These are phyloP conservation scores for Teinopalpus imperialis DNA, from an alignment of 2,888 invertebrate genomes.

Conservation along the genomic window DNA sequence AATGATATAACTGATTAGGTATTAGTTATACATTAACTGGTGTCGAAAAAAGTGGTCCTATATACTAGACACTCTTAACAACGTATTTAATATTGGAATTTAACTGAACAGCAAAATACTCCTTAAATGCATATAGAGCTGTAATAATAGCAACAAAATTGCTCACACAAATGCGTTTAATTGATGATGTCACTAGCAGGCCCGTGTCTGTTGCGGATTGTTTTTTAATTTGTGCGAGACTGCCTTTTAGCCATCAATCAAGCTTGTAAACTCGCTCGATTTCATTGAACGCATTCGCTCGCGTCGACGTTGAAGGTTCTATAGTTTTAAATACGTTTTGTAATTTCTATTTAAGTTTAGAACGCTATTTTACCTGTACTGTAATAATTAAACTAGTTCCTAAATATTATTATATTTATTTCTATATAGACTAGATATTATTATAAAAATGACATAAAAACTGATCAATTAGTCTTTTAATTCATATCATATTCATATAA, in stretches of 20 bases:
- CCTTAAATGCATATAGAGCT: conserved; percentile 8
- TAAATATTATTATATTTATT: too few relatives aligned
- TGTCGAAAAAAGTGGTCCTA: too few relatives aligned
- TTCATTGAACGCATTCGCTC: conserved; percentile 28
- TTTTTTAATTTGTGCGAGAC: conserved; percentile 39
- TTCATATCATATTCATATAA: too few relatives aligned
- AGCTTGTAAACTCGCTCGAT: conserved; percentile 35
- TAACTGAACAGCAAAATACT: not conserved
- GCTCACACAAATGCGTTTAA: conserved; percentile 29
- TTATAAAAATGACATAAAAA: too few relatives aligned
- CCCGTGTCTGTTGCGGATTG: conserved; percentile 29
- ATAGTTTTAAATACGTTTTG: conserved; percentile 18
- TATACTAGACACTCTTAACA: too few relatives aligned
- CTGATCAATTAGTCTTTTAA: too few relatives aligned
- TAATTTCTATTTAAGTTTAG: conserved; percentile 18
- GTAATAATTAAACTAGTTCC: too few relatives aligned
- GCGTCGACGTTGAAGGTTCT: conserved; percentile 22
- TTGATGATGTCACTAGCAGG: conserved; percentile 32
- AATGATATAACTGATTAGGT: too few relatives aligned
- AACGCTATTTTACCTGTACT: not conserved
- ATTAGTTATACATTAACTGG: too few relatives aligned
- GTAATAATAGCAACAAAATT: conserved; percentile 25
- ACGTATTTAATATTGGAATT: too few relatives aligned
- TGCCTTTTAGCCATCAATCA: conserved; percentile 42
- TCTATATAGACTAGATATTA: too few relatives aligned